Percentiles rank a stretch among this genome's conserved stretches.
phyloP scores from a whole-genome alignment of 2,888 invertebrate genomes.

The Agriotes lineatus region DNA sequence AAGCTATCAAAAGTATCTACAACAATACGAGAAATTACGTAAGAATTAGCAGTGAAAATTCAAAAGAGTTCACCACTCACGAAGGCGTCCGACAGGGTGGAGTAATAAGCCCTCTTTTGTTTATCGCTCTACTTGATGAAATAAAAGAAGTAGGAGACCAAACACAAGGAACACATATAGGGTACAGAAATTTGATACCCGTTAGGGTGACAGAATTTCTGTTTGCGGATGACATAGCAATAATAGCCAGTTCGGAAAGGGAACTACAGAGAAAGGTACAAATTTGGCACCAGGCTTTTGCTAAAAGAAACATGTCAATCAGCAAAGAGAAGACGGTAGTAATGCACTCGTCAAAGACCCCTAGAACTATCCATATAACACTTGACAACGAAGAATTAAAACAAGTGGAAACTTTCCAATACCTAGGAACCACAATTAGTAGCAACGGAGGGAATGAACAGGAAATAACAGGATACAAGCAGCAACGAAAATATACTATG shows the following conservation, averaged over 20 bases:
- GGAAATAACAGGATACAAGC: neutral
- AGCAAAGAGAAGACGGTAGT: too few relatives aligned
- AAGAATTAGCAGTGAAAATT: neutral
- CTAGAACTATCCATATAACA: neutral
- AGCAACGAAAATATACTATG: neutral
- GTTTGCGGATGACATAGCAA: neutral
- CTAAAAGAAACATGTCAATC: neutral
- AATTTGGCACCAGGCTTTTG: neutral
- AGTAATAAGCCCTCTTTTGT: slow-evolving; percentile 31
- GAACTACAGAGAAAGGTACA: neutral
- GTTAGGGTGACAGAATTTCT: neutral
- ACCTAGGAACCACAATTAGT: neutral
- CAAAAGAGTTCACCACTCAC: neutral
- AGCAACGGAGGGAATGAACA: neutral
- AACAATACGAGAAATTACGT: neutral
- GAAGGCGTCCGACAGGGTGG: neutral
- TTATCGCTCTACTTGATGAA: slow-evolving; percentile 45
- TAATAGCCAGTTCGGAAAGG: neutral
- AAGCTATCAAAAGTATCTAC: too few relatives aligned
- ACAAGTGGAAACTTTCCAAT: neutral
- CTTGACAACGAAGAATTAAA: neutral
- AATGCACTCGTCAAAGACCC: neutral
- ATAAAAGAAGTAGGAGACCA: slow-evolving; percentile 23
- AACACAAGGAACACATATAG: too few relatives aligned
- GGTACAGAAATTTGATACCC: neutral